These are phyloP conservation scores for Portunus trituberculatus DNA, from an alignment of 1,140 invertebrate species.

Conservation along the genomic window DNA sequence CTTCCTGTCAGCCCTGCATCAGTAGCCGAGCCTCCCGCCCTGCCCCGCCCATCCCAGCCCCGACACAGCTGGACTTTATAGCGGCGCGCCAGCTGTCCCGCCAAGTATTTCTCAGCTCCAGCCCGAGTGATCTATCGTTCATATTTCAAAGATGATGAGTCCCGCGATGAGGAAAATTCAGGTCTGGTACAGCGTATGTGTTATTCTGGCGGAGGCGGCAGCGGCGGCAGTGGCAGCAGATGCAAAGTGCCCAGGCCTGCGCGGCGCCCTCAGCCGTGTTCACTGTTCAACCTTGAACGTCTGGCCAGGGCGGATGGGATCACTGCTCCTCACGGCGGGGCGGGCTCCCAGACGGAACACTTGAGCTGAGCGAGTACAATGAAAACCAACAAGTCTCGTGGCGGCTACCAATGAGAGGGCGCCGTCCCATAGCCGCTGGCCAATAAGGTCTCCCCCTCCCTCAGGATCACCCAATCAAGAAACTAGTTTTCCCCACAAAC, in stretches of 20 bases:
- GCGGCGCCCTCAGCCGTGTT: too few relatives aligned
- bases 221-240: background rate
- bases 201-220: background rate
- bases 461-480: background rate
- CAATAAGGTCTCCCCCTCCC: background rate
- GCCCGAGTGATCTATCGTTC: background rate
- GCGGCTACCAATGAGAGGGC: background rate
- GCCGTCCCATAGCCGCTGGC: background rate
- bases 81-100: conserved; percentile 4
- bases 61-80: background rate
- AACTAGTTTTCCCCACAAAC: background rate
- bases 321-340: background rate
- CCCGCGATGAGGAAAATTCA: background rate
- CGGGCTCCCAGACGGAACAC: background rate
- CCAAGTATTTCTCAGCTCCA: background rate
- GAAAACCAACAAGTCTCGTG: background rate
- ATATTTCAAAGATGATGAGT: background rate
- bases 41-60: background rate
- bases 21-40: background rate
- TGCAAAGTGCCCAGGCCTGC: too few relatives aligned
- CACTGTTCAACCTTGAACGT: background rate
- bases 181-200: background rate
- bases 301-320: background rate
- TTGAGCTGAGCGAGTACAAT: background rate
- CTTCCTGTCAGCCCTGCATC: background rate